Evolutionary conservation across 2,113 vertebrate genomes (phyloP), one percentile per base, ranked within the genome.

Genomic region (Sinocyclocheilus anophthalmus): DNA sequence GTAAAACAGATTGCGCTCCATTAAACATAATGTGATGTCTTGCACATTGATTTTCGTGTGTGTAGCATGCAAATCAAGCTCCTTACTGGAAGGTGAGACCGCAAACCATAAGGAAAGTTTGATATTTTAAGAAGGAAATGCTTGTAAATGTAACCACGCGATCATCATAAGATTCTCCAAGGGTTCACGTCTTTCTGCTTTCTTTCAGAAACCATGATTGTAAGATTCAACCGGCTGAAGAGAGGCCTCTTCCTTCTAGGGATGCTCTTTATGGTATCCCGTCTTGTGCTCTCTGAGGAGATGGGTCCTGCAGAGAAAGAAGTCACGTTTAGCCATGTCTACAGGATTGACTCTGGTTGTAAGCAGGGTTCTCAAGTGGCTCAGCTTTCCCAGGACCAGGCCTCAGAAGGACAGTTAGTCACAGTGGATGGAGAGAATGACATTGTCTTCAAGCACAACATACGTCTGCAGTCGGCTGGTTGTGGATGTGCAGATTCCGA

Each of bases 391-490:
- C 88, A 92, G 39, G 94, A 94, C 0, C 86, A 91, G 30, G 91
- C 85, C 6, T 61, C 91, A 76, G 92, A 92, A 0, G 88, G 91
- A 57, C 85, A 92, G 57, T 30, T 72, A 67, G 90, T 91, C 82
- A 63, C 69, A 0, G 16, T 89, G 8, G 88, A 90, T 14, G 94
- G 95, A 79, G 95, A 96, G 4, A 96, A 97, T 80, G 95, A 96
- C 83, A 92, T 97, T 10, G 91, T 96, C 87, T 97, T 98, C 85
- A 96, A 93, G 89, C 96, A 97, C 93, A 96, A 95, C 84, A 97
- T 98, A 77, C 91, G 33, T 22, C 92, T 97, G 50, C 94, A 95
- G 48, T 81, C 92, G 0, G 93, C 95, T 0, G 94, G 88, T 82
- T 95, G 93, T 85, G 93, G 93, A 88, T 97, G 97, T 5, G 94